Base-by-base conservation (phyloP, 2,888 invertebrate species). In the Ophion slaviceki region DNA sequence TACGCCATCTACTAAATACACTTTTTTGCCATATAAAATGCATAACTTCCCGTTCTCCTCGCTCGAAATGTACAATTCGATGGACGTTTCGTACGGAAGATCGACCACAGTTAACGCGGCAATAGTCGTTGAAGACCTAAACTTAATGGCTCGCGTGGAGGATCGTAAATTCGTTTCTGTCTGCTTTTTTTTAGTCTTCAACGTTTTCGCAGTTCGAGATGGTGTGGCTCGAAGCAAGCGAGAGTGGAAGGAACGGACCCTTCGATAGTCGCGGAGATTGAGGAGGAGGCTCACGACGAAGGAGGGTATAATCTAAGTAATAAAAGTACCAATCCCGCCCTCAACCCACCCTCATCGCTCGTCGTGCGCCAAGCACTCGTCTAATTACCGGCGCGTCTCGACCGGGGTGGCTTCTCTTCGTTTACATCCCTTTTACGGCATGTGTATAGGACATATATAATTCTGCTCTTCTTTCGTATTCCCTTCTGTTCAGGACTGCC, bases 341-440 rank as follows among this genome's bases (percentile, higher is more conserved):
- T 72, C 45, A 45, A 64, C 47, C 62, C 40, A 53, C 72, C 57
- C 64, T 57, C 61, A 53, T 70, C 64, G 72, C 64, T 71, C 80
- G 40, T 36, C 80, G 78, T 68, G 72, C 80, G 70, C 78, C 67
- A 67, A 87, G 86, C 87, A 86, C 85, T 88, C 87, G 87, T 89
- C 87, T 89, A 89, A 89, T 89, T 89, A 89, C 88, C 83, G 62
- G 28, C 80, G 77, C 87, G 87, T 84, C 86, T 88, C 84, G 70
- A 62, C 77, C 80, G 77, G 82, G 87, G 81, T 87, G 82, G 82
- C 84, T 89, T 77, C 84, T 87, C 84, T 88, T 86, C 86, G 83
- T 87, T 89, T 85, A 89, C 88, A 88, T 89, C 88, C 82, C 87
- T 88, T 89, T 89, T 89, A 88, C 80, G 79, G 82, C 76, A 75